Base-by-base conservation (phyloP, 2,113 vertebrate genomes). In the Poicephalus meyeri region DNA sequence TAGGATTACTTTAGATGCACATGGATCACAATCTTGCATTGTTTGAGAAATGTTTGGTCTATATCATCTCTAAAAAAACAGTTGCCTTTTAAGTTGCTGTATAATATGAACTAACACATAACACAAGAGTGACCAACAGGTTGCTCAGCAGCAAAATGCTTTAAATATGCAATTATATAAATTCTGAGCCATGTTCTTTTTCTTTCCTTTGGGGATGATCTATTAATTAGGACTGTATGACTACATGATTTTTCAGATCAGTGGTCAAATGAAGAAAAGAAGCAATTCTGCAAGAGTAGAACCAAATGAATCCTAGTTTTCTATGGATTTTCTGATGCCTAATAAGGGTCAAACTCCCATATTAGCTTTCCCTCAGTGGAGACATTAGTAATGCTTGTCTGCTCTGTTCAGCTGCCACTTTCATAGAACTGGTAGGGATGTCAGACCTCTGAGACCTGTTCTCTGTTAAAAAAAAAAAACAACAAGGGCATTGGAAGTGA, bases 231-330 rank as follows among this genome's bases (percentile, higher is more conserved):
- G 72, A 81, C 77, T 95, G 18, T 89, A 87, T 60, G 76, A 95
- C 94, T 93, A 93, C 0, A 4, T 95, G 89, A 95, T 97, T 95
- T 96, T 97, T 95, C 95, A 95, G 91, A 70, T 97, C 93, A 95
- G 47, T 95, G 91, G 95, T 93, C 93, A 97, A 95, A 97, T 87
- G 74, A 80, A 89, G 73, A 86, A 95, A 93, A 2, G 28, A 78
- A 88, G 65, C 89, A 70, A 29, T 72, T 92, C 89, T 84, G 12
- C 92, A 92, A 89, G 65, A 95, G 11, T 23, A 33, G 61, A 95
- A 92, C 35, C 69, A 92, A 96, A 91, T 68, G 80, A 95, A 95
- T 86, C 86, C 86, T 47, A 47, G 80, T 61, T 93, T 96, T 78
- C 70, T 93, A 68, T 47, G 56, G 80, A 47, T 92, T 95, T 95